phyloP scores from a whole-genome alignment of 2,888 invertebrate genomes.

The Eugnorisma glareosa region DNA sequence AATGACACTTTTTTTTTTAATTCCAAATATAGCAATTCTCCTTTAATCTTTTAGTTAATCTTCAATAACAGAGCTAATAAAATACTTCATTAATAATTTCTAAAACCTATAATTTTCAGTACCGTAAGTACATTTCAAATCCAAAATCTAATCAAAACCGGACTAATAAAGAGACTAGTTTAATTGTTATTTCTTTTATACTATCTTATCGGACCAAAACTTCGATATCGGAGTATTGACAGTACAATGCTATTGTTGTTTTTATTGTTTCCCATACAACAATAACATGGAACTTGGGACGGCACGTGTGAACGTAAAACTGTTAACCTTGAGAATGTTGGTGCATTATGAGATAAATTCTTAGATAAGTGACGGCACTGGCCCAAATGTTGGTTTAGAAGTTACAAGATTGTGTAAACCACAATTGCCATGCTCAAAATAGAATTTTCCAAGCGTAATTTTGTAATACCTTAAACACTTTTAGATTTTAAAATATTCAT shows the following conservation, averaged over 20 bases:
- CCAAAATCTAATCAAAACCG: slow-evolving; percentile 24
- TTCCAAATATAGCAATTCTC: not conserved
- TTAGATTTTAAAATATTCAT: not conserved
- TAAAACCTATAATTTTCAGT: not conserved
- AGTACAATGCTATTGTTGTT: slow-evolving; percentile 10
- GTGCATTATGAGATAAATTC: slow-evolving; percentile 9
- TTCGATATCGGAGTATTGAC: slow-evolving; percentile 17
- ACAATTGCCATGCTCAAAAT: not conserved
- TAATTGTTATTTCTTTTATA: slow-evolving; percentile 25
- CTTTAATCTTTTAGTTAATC: not conserved
- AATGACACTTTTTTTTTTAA: not conserved
- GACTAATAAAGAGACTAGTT: not conserved
- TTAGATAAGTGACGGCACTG: slow-evolving; percentile 35
- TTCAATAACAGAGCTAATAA: not conserved
- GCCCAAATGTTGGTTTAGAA: slow-evolving; percentile 22
- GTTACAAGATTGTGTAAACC: slow-evolving; percentile 1
- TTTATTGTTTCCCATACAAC: not conserved
- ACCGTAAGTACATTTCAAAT: not conserved
- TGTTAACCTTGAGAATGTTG: slow-evolving; percentile 32
- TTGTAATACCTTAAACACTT: not conserved
- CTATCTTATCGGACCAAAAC: slow-evolving; percentile 40
- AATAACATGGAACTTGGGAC: not conserved
- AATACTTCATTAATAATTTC: slow-evolving; percentile 24
- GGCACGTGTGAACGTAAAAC: not conserved
- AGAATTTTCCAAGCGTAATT: not conserved